Percentiles rank a stretch among this genome's conserved stretches.
Evolutionary conservation across 2,797 vertebrate species (phyloP).

Genomic region (Diplodus puntazzo): DNA sequence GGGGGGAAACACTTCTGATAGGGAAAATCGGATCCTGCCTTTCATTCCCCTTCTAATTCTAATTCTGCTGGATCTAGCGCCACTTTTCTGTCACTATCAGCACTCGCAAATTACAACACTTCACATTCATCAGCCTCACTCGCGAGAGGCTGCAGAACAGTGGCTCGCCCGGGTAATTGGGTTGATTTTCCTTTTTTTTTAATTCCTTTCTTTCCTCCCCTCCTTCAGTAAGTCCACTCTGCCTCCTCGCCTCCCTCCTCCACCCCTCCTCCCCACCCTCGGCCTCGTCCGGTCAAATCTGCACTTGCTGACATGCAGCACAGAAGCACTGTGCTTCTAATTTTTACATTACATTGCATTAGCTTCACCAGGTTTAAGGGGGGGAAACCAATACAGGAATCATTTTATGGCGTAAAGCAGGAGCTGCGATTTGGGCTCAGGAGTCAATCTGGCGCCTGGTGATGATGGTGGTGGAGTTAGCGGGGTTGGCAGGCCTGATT

Average conservation of each 20-base stretch:
- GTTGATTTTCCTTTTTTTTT: slow-evolving; percentile 58
- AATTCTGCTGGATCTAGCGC: slow-evolving; percentile 58
- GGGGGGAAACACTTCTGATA: slow-evolving; percentile 36
- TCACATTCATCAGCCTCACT: slow-evolving; percentile 66
- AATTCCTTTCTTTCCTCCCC: background rate
- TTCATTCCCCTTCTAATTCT: slow-evolving; percentile 71
- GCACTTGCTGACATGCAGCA: slow-evolving; percentile 74
- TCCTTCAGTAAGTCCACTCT: slow-evolving; percentile 42
- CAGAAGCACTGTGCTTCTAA: slow-evolving; percentile 67
- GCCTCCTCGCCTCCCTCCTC: background rate
- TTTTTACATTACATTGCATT: slow-evolving; percentile 83
- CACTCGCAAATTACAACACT: slow-evolving; percentile 72
- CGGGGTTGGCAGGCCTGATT: slow-evolving; percentile 80
- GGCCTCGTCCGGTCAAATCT: slow-evolving; percentile 65
- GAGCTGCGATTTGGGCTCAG: slow-evolving; percentile 85
- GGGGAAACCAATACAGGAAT: slow-evolving; percentile 85
- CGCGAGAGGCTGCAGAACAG: slow-evolving; percentile 65
- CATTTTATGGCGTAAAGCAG: slow-evolving; percentile 84
- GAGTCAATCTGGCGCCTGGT: slow-evolving; percentile 83
- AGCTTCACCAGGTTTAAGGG: slow-evolving; percentile 79
- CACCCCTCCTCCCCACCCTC: too few relatives aligned
- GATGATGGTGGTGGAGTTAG: slow-evolving; percentile 82
- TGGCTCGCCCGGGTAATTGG: slow-evolving; percentile 64
- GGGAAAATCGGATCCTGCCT: slow-evolving; percentile 63
- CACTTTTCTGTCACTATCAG: slow-evolving; percentile 68